Evolutionary conservation across 2,888 invertebrate species (phyloP).

Genomic region (Xestia c-nigrum): DNA sequence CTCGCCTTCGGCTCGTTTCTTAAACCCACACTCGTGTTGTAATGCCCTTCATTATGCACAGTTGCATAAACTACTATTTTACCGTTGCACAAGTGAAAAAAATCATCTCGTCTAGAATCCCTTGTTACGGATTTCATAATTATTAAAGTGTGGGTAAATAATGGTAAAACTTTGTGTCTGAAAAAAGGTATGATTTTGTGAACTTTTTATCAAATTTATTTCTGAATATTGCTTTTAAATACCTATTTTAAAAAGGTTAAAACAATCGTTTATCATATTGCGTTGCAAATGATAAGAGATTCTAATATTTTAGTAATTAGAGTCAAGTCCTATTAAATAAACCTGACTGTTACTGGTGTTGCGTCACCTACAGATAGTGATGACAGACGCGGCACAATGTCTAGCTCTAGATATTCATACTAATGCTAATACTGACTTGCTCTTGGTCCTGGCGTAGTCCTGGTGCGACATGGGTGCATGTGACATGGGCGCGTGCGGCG

Average conservation of each 20-base stretch:
- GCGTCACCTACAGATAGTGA: neutral
- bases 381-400: neutral
- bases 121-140: no score
- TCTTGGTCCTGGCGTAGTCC: slow-evolving; percentile 83
- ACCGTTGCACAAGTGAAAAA: no score
- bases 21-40: no score
- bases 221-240: neutral
- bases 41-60: no score
- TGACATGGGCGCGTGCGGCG: slow-evolving; percentile 66
- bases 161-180: no score
- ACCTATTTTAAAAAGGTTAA: no score
- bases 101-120: no score
- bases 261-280: no score
- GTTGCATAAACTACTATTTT: no score
- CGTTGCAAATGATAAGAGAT: neutral
- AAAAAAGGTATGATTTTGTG: no score
- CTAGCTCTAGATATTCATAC: neutral
- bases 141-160: neutral
- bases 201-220: no score
- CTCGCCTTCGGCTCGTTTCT: no score
- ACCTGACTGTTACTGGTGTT: neutral
- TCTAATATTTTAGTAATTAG: neutral
- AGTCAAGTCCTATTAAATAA: neutral
- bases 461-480: slow-evolving; percentile 72
- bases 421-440: slow-evolving; percentile 76